A percentile compares a stretch with the other conserved stretches of the same genome.
Conservation (phyloP, 1,140 invertebrate species). For the Oreohelix idahoensis region DNA sequence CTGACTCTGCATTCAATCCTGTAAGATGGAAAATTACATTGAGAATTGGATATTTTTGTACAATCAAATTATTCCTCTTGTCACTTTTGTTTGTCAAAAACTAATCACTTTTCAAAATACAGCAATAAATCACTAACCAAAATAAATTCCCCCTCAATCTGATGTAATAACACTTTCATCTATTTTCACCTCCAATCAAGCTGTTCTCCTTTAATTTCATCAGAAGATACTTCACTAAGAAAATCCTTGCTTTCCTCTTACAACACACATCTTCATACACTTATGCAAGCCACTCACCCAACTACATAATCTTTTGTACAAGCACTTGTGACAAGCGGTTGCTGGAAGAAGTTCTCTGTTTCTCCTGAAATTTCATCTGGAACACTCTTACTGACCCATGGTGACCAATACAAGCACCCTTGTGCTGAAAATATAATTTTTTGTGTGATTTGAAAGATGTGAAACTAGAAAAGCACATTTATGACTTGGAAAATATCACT, state of each 20-base stretch:
- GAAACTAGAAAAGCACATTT: constrained; percentile 1
- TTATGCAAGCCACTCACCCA: constrained; percentile 46
- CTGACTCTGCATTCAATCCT: constrained; percentile 30
- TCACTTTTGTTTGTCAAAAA: neutral
- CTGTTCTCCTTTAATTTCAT: neutral
- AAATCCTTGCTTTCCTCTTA: neutral
- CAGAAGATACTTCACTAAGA: neutral
- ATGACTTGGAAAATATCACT: constrained; percentile 29
- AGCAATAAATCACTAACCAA: neutral
- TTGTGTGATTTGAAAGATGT: neutral
- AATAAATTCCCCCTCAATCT: neutral
- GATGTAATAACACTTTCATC: neutral
- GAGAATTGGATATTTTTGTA: neutral
- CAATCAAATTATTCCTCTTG: neutral
- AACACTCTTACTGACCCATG: constrained; percentile 69
- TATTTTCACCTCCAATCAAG: neutral
- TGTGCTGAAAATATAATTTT: constrained; percentile 27
- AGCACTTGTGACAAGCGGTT: constrained; percentile 68
- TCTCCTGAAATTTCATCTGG: constrained; percentile 55
- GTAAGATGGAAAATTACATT: neutral
- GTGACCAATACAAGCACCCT: constrained; percentile 69
- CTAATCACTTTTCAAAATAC: neutral
- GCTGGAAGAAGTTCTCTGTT: constrained; percentile 14
- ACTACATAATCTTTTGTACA: constrained; percentile 56
- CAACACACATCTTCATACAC: neutral